phyloP scores from a whole-genome alignment of 2,113 vertebrate genomes.

The Mobula hypostoma region DNA sequence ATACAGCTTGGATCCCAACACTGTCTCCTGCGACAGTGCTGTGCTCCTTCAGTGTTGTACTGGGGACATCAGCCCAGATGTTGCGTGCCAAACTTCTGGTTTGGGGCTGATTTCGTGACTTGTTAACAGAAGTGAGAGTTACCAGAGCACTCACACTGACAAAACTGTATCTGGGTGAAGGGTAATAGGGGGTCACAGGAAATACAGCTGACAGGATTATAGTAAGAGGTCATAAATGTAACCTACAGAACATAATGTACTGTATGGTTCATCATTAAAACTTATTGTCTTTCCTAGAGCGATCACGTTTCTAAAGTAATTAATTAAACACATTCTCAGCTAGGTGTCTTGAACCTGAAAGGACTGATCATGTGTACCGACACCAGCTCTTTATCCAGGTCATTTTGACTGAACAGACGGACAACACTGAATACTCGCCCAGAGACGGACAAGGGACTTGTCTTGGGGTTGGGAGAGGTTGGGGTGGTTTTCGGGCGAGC shows the following conservation, averaged over 20 bases:
- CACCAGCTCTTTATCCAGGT: no score
- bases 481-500: no score
- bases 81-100: background rate
- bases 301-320: background rate
- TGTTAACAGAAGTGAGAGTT: background rate
- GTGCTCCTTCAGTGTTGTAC: background rate
- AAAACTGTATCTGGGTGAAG: background rate
- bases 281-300: background rate
- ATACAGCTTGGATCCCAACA: background rate
- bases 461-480: no score
- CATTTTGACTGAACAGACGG: no score
- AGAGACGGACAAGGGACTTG: no score
- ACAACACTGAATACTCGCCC: no score
- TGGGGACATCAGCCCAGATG: background rate
- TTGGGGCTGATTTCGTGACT: background rate
- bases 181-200: background rate
- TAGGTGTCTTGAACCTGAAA: no score
- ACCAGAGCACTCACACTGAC: background rate
- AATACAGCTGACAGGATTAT: background rate
- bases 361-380: no score
- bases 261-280: background rate
- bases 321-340: background rate
- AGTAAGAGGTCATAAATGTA: background rate
- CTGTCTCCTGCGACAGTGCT: background rate
- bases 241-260: background rate